A percentile compares a stretch with the other conserved stretches of the same genome.
Evolutionary conservation across 2,797 vertebrate species (phyloP).

Genomic region (Pseudochaenichthys georgianus): DNA sequence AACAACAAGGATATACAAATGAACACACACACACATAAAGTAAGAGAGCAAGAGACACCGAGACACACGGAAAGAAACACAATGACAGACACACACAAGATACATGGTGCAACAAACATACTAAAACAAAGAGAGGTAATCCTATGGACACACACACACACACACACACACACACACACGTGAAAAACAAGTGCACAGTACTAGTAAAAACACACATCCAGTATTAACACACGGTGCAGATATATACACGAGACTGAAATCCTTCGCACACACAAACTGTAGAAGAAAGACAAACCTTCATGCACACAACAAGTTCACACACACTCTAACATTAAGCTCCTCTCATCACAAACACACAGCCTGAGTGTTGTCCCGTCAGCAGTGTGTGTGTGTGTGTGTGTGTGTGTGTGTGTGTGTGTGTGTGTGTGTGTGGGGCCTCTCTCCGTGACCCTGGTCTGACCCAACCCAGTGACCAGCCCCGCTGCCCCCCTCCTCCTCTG

Average conservation of each 20-base stretch:
- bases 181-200: too few species aligned
- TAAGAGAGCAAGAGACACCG: too few species aligned
- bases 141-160: neutral
- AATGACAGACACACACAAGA: neutral
- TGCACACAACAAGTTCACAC: too few species aligned
- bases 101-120: neutral
- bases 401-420: too few species aligned
- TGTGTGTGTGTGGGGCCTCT: conserved; percentile 22
- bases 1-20: conserved; percentile 2
- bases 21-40: neutral
- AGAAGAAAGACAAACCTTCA: too few species aligned
- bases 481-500: conserved; percentile 33
- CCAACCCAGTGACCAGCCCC: conserved; percentile 57
- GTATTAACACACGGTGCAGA: too few species aligned
- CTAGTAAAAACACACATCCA: neutral
- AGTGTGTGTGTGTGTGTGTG: conserved; percentile 4
- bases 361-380: neutral
- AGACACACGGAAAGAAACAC: too few species aligned
- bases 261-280: neutral
- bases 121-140: too few species aligned
- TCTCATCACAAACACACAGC: conserved; percentile 37
- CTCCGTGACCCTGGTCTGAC: conserved; percentile 39
- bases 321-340: neutral
- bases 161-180: neutral
- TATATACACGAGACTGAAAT: too few species aligned